Evolutionary conservation across 1,140 invertebrate genomes (phyloP).

Genomic region (Drosophila kurseongensis): DNA sequence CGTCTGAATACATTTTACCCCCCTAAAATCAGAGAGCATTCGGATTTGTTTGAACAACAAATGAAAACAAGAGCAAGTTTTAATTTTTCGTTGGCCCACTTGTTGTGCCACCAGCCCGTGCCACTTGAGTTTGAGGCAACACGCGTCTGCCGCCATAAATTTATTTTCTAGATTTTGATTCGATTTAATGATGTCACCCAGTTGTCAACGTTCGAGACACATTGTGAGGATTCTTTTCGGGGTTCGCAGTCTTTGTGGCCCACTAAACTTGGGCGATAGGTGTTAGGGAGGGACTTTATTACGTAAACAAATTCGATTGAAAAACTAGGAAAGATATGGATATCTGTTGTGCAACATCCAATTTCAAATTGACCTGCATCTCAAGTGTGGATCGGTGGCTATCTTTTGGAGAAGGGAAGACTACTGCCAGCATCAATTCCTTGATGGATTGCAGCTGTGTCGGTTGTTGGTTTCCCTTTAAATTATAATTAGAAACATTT

Average conservation of each 20-base stretch:
- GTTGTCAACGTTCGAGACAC: slow-evolving; percentile 39
- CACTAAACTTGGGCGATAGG: slow-evolving; percentile 57
- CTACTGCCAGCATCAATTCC: slow-evolving; percentile 24
- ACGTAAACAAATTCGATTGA: slow-evolving; percentile 21
- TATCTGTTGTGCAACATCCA: slow-evolving; percentile 42
- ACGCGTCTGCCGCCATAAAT: slow-evolving; percentile 54
- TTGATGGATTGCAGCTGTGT: slow-evolving; percentile 78
- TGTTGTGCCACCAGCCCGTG: slow-evolving; percentile 42
- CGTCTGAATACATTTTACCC: background rate
- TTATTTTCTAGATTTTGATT: slow-evolving; percentile 58
- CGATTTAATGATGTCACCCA: slow-evolving; percentile 72
- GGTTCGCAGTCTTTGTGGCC: slow-evolving; percentile 8
- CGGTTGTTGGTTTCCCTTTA: slow-evolving; percentile 36
- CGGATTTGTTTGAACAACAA: slow-evolving; percentile 23
- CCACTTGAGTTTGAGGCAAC: slow-evolving; percentile 42
- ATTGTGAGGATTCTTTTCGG: slow-evolving; percentile 54
- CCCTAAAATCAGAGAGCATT: background rate
- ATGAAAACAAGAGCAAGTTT: slow-evolving; percentile 28
- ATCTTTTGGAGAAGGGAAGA: slow-evolving; percentile 3
- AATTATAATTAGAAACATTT: slow-evolving; percentile 73
- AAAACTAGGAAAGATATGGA: slow-evolving; percentile 1
- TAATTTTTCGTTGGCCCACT: slow-evolving; percentile 42
- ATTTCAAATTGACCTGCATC: slow-evolving; percentile 67
- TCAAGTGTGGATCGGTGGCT: slow-evolving; percentile 52
- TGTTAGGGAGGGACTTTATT: slow-evolving; percentile 26